A percentile compares a stretch with the other conserved stretches of the same genome.
Evolutionary conservation across 2,888 invertebrate species (phyloP).

Genomic region (Molorchus minor): DNA sequence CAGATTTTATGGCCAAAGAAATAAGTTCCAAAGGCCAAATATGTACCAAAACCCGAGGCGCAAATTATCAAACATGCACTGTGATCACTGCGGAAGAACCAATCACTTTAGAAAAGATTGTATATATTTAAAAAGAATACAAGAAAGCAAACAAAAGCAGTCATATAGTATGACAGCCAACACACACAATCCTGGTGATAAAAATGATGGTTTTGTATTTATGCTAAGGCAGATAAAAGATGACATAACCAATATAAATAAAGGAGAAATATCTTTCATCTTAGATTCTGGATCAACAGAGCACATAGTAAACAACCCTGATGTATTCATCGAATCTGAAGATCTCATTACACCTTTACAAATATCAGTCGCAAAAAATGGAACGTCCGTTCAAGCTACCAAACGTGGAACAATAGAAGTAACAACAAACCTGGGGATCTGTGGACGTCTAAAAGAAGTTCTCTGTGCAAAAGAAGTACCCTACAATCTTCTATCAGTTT

Average conservation of each 20-base stretch:
- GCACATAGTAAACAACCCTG: conserved; percentile 13
- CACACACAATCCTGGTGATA: not conserved
- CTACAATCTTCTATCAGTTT: not conserved
- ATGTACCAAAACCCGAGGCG: not conserved
- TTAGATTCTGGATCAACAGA: conserved; percentile 20
- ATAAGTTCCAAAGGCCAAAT: not conserved
- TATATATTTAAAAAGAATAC: not conserved
- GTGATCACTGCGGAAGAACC: not conserved
- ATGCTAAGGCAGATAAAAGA: not conserved
- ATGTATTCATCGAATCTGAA: not conserved
- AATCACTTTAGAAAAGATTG: conserved; percentile 3
- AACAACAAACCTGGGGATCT: not conserved
- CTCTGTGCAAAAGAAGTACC: not conserved
- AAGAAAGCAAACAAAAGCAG: not conserved
- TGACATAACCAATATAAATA: not conserved
- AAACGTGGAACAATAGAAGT: not conserved
- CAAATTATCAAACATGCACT: not conserved
- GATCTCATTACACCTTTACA: not conserved
- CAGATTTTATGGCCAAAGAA: too few relatives aligned
- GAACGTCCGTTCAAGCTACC: not conserved
- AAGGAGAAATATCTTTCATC: not conserved
- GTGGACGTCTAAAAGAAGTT: not conserved
- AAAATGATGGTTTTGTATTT: not conserved
- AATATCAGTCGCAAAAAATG: conserved; percentile 2
- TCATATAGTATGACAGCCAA: too few relatives aligned